Evolutionary conservation across 2,113 vertebrate genomes (phyloP), one percentile per base, ranked within the genome.

Genomic region (Galemys pyrenaicus): DNA sequence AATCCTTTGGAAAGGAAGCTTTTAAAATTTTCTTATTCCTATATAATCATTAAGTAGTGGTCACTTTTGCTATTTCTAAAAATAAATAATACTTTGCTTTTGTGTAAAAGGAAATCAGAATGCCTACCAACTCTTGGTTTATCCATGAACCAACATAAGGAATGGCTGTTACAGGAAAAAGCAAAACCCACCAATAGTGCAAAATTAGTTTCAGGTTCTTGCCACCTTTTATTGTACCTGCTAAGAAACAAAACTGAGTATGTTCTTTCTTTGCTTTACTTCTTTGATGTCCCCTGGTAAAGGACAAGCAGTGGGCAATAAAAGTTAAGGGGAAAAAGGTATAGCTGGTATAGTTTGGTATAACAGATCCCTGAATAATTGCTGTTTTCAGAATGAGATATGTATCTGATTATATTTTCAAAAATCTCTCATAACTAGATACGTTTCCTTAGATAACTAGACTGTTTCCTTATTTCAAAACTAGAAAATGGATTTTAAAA

Each of bases 401-500:
- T 70, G 3, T 68, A 41, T 44, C 77, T 37, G 32, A 62, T 82
- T 49, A 46, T 51, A 67, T 80, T 80, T 89, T 85, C 0, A 28
- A 9, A 84, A 87, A 51, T 39, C 35, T 37, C 30, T 60, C 30
- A 54, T 41, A 94, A 65, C 78, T 79, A 83, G 28, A n/a, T n/a
- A n/a, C n/a, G n/a, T n/a, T n/a, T n/a, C n/a, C n/a, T n/a, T n/a
- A n/a, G 35, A 5, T 87, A 80, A 62, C 15, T 70, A 74, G 49
- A 46, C 62, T 60, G 2, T 92, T 95, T 77, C 22, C 54, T 22
- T 85, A 12, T 56, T 74, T 86, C 44, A 35, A 64, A 95, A 79
- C 13, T 87, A 67, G 77, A 79, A 91, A 88, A 85, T 79, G 37
- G 37, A 44, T 94, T 95, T 87, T 85, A 56, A 94, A 79, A 85